phyloP scores from a whole-genome alignment of 2,888 invertebrate species.

The Yponomeuta evonymella region DNA sequence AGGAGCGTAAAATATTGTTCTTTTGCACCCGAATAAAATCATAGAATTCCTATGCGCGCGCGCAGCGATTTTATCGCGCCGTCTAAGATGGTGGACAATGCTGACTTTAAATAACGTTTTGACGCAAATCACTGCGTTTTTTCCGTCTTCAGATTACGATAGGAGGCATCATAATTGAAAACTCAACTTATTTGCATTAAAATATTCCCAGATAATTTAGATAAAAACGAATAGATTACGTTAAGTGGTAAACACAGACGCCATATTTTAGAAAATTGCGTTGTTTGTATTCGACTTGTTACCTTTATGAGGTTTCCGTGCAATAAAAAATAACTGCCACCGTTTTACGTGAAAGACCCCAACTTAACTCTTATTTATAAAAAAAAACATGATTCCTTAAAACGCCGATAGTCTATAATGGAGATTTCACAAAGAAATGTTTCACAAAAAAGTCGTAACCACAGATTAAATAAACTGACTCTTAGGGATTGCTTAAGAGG shows the following conservation, averaged over 20 bases:
- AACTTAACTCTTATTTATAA: too few species aligned
- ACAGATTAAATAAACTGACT: too few species aligned
- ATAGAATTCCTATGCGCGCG: neutral
- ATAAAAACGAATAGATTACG: slow-evolving; percentile 3
- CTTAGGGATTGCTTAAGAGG: too few species aligned
- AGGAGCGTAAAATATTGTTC: neutral
- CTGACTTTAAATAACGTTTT: slow-evolving; percentile 14
- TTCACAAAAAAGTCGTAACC: too few species aligned
- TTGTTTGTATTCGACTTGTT: neutral
- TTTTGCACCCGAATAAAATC: neutral
- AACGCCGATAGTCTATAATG: too few species aligned
- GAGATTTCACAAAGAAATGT: too few species aligned
- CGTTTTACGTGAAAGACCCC: neutral
- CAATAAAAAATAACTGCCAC: neutral
- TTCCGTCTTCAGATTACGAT: slow-evolving; percentile 10
- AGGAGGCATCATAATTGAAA: slow-evolving; percentile 10
- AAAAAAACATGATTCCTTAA: too few species aligned
- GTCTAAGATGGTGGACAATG: slow-evolving; percentile 20
- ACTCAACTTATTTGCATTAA: slow-evolving; percentile 4
- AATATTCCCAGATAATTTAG: slow-evolving; percentile 13
- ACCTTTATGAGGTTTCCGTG: neutral
- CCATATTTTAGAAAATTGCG: neutral
- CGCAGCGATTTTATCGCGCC: slow-evolving; percentile 9
- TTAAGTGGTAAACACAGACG: neutral
- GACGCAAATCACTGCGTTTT: slow-evolving; percentile 15